Base-by-base conservation (phyloP, 2,888 invertebrate species). In the Athalia rosae region DNA sequence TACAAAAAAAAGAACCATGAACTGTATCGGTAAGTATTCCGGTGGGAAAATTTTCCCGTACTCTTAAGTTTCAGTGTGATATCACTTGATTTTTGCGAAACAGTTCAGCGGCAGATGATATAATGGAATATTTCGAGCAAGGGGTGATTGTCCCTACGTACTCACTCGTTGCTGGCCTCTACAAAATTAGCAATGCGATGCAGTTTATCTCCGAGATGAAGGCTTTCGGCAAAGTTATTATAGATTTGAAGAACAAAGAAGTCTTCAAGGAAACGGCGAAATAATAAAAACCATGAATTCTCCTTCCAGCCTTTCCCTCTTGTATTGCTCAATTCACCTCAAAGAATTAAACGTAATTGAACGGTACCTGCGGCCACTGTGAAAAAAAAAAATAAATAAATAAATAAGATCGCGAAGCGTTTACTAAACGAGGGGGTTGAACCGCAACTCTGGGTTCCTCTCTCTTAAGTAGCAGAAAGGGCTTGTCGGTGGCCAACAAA, bases 171-270 rank as follows among this genome's bases (percentile, higher is more conserved):
- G 93, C 92, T 84, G 89, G 91, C 48, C 88, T 94, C 66, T 88
- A 91, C 50, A 89, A 93, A 84, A 90, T 93, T 7, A 93, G 94
- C 85, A 91, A 93, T 78, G 94, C 94, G 0, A 88, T 94, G 41
- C 89, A 92, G 82, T 92, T 91, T 83, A 90, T 94, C 69, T 88
- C 91, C 77, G 91, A 92, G 47, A 91, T 92, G 82, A 92, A 92
- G 86, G 91, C 92, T 78, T 92, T 92, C 66, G 94, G 94, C 77
- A 94, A 94, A 90, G 92, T 88, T 45, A 76, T 89, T 66, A 83
- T 89, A 73, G 86, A 89, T 77, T 78, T 89, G n/a, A 88, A 85
- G 77, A 83, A 88, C 76, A 87, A 85, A 64, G 85, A 87, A 3
- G 78, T 79, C 5, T 78, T 83, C 50, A 76, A 79, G 3, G 77